phyloP scores from a whole-genome alignment of 2,797 vertebrate genomes.

The Chelon labrosus region DNA sequence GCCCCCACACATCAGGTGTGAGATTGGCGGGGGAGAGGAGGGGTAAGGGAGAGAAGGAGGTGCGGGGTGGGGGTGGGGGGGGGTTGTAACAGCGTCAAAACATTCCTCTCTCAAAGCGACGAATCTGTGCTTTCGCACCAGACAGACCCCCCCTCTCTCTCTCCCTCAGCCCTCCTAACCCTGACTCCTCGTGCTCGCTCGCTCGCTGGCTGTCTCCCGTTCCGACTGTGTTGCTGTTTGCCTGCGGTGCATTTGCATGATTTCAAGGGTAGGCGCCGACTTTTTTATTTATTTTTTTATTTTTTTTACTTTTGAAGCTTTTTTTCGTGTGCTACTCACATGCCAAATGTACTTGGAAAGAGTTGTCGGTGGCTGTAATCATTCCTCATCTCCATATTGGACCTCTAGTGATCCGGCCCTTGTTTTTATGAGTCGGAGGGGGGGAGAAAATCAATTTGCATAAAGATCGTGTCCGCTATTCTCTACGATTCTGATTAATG shows the following conservation, averaged over 20 bases:
- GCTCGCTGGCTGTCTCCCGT: conserved; percentile 9
- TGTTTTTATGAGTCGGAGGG: neutral
- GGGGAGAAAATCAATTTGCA: neutral
- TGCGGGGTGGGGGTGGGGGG: conserved; percentile 11
- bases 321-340: conserved; percentile 4
- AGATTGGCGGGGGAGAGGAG: conserved; percentile 73
- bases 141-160: conserved; percentile 4
- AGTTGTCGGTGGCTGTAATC: conserved; percentile 9
- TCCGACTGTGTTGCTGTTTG: conserved; percentile 22
- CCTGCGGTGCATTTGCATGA: conserved; percentile 33
- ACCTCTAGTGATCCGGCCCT: neutral
- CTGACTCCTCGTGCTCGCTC: conserved; percentile 40
- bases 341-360: conserved; percentile 9
- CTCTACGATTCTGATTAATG: neutral
- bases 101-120: conserved; percentile 73
- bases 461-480: neutral
- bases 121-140: conserved; percentile 69
- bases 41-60: conserved; percentile 42
- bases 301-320: neutral
- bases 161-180: conserved; percentile 28
- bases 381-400: neutral
- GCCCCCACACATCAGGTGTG: conserved; percentile 85
- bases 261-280: conserved; percentile 33
- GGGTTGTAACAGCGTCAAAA: conserved; percentile 73
- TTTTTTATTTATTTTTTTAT: conserved; percentile 1